A percentile compares a stretch with the other conserved stretches of the same genome.
Evolutionary conservation across 1,140 invertebrate genomes (phyloP).

Genomic region (Bombus balteatus): DNA sequence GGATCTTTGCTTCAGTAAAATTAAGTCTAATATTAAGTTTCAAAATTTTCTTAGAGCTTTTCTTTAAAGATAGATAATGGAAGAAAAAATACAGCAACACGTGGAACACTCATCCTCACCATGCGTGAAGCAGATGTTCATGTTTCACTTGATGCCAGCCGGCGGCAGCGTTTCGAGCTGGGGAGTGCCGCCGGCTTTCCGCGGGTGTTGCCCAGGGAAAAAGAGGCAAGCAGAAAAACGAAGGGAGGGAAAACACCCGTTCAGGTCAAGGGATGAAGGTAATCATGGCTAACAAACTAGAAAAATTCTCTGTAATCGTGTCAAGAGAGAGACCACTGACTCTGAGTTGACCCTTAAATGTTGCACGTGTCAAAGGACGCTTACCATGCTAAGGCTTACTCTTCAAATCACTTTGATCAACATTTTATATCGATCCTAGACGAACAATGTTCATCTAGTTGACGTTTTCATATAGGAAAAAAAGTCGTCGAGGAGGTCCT

Average conservation of each 20-base stretch:
- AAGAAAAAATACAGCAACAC: neutral
- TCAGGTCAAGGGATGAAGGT: slow-evolving; percentile 46
- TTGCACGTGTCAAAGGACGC: slow-evolving; percentile 1
- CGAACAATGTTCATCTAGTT: neutral
- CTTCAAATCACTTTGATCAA: neutral
- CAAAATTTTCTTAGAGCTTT: neutral
- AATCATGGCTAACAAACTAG: slow-evolving; percentile 41
- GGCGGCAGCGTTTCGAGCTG: neutral
- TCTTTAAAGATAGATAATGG: neutral
- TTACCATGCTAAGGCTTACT: neutral
- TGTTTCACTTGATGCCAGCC: slow-evolving; percentile 14
- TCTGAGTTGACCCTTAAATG: neutral
- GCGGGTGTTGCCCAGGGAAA: neutral
- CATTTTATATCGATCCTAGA: neutral
- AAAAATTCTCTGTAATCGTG: slow-evolving; percentile 45
- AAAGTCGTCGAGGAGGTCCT: neutral
- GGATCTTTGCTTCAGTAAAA: neutral
- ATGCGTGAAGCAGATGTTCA: slow-evolving; percentile 52
- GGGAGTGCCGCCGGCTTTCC: slow-evolving; percentile 17
- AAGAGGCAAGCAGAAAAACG: slow-evolving; percentile 1
- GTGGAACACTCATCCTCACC: neutral
- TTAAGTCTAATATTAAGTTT: neutral
- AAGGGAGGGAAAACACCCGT: slow-evolving; percentile 1
- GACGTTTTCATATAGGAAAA: neutral
- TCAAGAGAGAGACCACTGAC: slow-evolving; percentile 46